phyloP scores from a whole-genome alignment of 2,113 vertebrate species.

The Hypomesus transpacificus region DNA sequence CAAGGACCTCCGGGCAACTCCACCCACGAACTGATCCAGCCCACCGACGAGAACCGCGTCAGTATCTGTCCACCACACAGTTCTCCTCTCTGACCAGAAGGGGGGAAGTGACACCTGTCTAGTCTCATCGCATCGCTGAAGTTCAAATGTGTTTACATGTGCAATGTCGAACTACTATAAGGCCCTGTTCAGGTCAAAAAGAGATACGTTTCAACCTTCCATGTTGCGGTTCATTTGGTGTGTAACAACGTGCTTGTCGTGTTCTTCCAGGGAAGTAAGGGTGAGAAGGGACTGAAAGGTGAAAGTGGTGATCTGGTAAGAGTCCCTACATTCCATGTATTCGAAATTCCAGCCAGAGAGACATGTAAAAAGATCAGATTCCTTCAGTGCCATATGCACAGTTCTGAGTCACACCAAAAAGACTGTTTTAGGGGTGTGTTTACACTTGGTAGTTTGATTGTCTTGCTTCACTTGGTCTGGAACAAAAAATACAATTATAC shows the following conservation, averaged over 20 bases:
- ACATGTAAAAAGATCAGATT: no score
- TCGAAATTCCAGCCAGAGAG: no score
- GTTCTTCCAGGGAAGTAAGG: conserved; percentile 52
- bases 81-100: background rate
- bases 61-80: conserved; percentile 10
- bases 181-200: no score
- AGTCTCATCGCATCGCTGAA: background rate
- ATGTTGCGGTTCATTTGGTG: background rate
- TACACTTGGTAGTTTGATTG: no score
- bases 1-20: conserved; percentile 61
- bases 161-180: no score
- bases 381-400: no score
- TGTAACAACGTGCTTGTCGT: background rate
- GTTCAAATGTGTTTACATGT: background rate
- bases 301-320: conserved; percentile 57
- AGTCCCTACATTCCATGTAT: background rate
- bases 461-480: no score
- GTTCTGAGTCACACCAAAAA: no score
- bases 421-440: no score
- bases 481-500: no score
- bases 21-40: conserved; percentile 17
- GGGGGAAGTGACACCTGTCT: no score
- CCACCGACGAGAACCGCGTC: conserved; percentile 9
- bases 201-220: no score
- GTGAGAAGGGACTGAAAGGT: conserved; percentile 62